phyloP scores from a whole-genome alignment of 2,797 vertebrate species.

The Propithecus perrieri region DNA sequence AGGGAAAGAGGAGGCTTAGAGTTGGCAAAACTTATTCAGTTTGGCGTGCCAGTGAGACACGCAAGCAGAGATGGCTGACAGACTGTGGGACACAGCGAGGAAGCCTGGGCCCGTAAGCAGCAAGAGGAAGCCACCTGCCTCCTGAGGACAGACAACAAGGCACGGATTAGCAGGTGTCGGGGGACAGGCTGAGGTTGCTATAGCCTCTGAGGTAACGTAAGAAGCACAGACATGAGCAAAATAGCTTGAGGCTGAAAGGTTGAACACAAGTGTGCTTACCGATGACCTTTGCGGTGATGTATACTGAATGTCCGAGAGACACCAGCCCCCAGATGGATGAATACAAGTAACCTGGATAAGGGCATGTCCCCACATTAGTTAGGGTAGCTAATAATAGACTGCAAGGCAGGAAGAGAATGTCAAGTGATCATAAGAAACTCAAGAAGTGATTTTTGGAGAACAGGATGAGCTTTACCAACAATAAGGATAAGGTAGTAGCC shows the following conservation, averaged over 20 bases:
- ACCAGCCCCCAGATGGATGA: conserved; percentile 29
- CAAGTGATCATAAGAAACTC: conserved; percentile 54
- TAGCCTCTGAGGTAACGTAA: conserved; percentile 21
- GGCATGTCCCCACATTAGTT: conserved; percentile 27
- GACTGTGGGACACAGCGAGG: background rate
- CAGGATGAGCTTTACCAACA: conserved; percentile 67
- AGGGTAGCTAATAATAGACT: conserved; percentile 55
- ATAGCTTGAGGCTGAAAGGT: conserved; percentile 37
- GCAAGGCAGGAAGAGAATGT: conserved; percentile 36
- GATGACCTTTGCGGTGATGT: background rate
- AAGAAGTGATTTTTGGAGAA: conserved; percentile 63
- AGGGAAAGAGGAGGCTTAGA: background rate
- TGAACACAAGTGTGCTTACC: conserved; percentile 20
- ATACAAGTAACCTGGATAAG: conserved; percentile 11
- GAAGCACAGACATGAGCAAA: conserved; percentile 11
- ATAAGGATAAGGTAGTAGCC: conserved; percentile 61
- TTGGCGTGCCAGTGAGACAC: background rate
- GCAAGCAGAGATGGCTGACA: background rate
- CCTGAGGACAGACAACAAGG: conserved; percentile 43
- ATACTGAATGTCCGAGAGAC: background rate
- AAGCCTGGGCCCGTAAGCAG: background rate
- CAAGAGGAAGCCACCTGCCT: conserved; percentile 48
- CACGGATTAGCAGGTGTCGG: background rate
- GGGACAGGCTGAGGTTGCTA: conserved; percentile 23
- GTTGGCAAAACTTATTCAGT: background rate